Conservation (phyloP, 2,797 vertebrate species). For the Philypnodon macrostomus region DNA sequence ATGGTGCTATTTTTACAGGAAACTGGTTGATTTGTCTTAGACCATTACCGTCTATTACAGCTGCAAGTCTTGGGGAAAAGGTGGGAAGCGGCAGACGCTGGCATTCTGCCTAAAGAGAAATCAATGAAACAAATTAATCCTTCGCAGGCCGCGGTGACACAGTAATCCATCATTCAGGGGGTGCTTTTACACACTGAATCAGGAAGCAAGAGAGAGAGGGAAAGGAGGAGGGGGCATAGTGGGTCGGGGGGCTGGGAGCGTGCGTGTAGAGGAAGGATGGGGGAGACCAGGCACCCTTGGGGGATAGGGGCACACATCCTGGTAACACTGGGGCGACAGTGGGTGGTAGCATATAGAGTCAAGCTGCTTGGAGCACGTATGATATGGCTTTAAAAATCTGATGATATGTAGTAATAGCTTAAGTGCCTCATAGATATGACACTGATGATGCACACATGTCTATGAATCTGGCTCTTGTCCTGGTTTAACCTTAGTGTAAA, state of each 20-base stretch:
- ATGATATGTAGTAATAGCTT: conserved; percentile 50
- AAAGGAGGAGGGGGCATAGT: conserved; percentile 71
- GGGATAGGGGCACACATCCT: conserved; percentile 87
- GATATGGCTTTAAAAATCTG: conserved; percentile 65
- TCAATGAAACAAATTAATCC: conserved; percentile 99
- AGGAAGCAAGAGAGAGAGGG: conserved; percentile 82
- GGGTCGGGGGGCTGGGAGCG: conserved; percentile 66
- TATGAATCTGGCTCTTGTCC: conserved; percentile 33
- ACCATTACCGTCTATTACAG: conserved; percentile 99
- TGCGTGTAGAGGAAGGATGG: conserved; percentile 50
- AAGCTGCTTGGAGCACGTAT: conserved; percentile 82
- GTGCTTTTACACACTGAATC: conserved; percentile 98
- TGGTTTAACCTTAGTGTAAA: conserved; percentile 25
- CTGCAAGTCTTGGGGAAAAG: conserved; percentile 92
- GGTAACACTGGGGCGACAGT: conserved; percentile 84
- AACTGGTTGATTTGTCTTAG: conserved; percentile 98
- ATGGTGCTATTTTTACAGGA: conserved; percentile 93
- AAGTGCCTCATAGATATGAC: conserved; percentile 44
- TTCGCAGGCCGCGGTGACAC: conserved; percentile 98
- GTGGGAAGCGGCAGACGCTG: conserved; percentile 98
- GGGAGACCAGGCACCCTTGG: conserved; percentile 77
- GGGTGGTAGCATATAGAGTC: conserved; percentile 78
- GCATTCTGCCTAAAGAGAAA: conserved; percentile 99
- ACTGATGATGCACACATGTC: conserved; percentile 54
- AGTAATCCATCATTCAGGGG: conserved; percentile 99